A percentile compares a stretch with the other conserved stretches of the same genome.
Conservation (phyloP, 2,113 vertebrate genomes). For the Alces alces region DNA sequence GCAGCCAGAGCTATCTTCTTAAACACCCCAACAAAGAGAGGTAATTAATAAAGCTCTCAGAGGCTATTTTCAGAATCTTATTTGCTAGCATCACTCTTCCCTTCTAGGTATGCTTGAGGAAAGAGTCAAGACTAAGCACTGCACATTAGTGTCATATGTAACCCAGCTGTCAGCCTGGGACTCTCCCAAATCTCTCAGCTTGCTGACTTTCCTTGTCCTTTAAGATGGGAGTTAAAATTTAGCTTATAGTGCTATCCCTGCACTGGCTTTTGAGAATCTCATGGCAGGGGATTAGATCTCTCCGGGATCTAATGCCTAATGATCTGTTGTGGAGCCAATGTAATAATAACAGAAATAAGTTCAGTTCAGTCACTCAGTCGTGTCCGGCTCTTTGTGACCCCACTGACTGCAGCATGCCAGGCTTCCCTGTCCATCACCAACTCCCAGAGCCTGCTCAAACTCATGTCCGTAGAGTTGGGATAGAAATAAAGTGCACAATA, state of each 20-base stretch:
- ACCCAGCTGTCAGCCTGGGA: not conserved
- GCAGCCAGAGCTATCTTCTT: not conserved
- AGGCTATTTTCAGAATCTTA: not conserved
- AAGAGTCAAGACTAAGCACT: not conserved
- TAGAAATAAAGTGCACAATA: not conserved
- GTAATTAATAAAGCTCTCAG: not conserved
- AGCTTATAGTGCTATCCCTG: not conserved
- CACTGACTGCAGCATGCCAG: accelerated
- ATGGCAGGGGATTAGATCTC: not conserved
- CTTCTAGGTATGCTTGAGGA: not conserved
- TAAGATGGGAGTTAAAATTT: not conserved
- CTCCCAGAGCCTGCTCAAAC: not conserved
- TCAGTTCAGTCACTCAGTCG: not conserved
- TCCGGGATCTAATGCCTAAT: not conserved
- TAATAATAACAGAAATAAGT: not conserved
- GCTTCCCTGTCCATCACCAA: not conserved
- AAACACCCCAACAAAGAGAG: not conserved
- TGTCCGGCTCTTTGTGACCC: not conserved
- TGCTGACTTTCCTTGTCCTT: not conserved
- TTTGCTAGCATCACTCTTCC: not conserved
- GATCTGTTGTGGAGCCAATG: not conserved
- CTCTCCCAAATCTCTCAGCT: not conserved
- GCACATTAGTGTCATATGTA: not conserved
- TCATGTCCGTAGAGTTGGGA: not conserved
- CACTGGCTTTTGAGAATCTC: not conserved